Conservation (phyloP, 2,113 vertebrate genomes). For the Onychostoma macrolepis region DNA sequence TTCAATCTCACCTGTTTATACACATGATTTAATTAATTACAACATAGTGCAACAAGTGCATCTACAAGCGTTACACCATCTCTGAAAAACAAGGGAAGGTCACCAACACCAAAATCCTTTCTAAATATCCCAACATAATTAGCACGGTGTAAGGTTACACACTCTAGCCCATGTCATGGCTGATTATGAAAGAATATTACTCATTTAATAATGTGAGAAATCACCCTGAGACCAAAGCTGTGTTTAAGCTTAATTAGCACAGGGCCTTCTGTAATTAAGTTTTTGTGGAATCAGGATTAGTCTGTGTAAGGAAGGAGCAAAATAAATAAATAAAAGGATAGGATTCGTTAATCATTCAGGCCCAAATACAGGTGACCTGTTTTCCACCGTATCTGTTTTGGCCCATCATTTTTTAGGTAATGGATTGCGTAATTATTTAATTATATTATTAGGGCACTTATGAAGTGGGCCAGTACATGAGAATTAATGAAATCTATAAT, state of each 20-base stretch:
- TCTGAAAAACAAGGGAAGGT: slow-evolving; percentile 13
- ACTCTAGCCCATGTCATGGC: slow-evolving; percentile 7
- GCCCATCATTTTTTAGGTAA: slow-evolving; percentile 19
- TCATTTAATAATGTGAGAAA: slow-evolving; percentile 58
- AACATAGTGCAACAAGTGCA: neutral
- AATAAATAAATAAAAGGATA: slow-evolving; percentile 44
- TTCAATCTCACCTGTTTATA: neutral
- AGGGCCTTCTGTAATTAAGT: slow-evolving; percentile 57
- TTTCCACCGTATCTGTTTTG: slow-evolving; percentile 2
- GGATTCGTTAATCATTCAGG: slow-evolving; percentile 33
- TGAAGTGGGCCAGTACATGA: slow-evolving; percentile 2
- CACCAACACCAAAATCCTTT: slow-evolving; percentile 27
- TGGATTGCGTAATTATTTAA: slow-evolving; percentile 29
- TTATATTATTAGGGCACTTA: slow-evolving; percentile 25
- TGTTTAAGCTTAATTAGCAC: slow-evolving; percentile 58
- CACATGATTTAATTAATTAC: neutral
- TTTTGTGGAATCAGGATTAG: slow-evolving; percentile 51
- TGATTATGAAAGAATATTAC: slow-evolving; percentile 37
- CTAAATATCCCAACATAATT: slow-evolving; percentile 6
- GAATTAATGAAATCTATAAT: slow-evolving; percentile 23
- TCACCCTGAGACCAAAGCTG: slow-evolving; percentile 51
- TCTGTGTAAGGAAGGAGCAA: slow-evolving; percentile 19
- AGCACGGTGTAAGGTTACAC: slow-evolving; percentile 33
- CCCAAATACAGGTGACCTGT: slow-evolving; percentile 36
- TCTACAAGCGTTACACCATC: neutral